These are phyloP conservation scores for Anneissia japonica DNA, from an alignment of 35 echinoderm and acorn worm genomes.

Conservation along the genomic window DNA sequence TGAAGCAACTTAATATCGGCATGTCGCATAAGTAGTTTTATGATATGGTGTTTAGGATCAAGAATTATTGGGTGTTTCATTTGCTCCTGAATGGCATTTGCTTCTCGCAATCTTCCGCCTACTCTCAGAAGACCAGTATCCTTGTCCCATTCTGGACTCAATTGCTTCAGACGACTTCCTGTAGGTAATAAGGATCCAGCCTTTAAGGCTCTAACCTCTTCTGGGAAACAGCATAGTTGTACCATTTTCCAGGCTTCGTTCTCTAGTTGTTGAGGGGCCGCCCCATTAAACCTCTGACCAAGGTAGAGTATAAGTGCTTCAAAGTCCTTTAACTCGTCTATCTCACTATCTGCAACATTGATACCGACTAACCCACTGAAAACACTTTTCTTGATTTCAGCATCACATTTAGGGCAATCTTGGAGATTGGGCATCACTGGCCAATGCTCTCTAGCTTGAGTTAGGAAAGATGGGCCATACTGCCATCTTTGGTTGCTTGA, in stretches of 20 bases:
- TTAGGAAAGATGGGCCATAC: background rate
- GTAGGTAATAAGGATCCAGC: background rate
- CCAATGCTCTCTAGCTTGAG: background rate
- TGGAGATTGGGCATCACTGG: background rate
- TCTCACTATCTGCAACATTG: no score
- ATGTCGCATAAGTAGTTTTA: background rate
- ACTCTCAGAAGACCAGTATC: background rate
- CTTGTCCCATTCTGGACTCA: background rate
- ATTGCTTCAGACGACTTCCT: background rate
- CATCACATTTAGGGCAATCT: no score
- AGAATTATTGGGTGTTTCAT: background rate
- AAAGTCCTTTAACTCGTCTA: background rate
- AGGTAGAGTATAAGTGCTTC: background rate
- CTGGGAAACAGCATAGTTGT: background rate
- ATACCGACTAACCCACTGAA: no score
- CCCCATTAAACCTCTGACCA: background rate
- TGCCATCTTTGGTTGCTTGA: background rate
- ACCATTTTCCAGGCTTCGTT: background rate
- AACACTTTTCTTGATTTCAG: no score
- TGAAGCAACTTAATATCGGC: background rate
- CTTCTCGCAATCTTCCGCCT: background rate
- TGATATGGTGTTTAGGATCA: background rate
- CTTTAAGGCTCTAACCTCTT: background rate
- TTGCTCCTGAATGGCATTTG: background rate
- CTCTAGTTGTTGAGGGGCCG: background rate